A percentile compares a stretch with the other conserved stretches of the same genome.
phyloP scores from a whole-genome alignment of 2,888 invertebrate genomes.

The Nomada fabriciana region DNA sequence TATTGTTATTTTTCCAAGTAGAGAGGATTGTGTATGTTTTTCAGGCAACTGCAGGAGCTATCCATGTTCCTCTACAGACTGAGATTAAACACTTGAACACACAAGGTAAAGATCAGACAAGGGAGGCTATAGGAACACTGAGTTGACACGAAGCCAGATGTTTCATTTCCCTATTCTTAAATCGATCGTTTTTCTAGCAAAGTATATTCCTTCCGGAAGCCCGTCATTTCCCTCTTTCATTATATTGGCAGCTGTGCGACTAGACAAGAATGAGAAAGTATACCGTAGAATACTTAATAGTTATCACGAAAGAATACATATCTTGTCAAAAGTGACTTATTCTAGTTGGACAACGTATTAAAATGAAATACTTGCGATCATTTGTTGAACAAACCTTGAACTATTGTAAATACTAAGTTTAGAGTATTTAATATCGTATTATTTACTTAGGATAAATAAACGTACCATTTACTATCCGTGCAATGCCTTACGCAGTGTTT shows the following conservation, averaged over 20 bases:
- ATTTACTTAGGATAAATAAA: too few species aligned
- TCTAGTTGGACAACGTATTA: too few species aligned
- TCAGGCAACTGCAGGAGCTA: conserved; percentile 41
- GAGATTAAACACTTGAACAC: conserved; percentile 73
- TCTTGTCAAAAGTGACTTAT: too few species aligned
- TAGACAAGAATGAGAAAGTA: neutral
- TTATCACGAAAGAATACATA: too few species aligned
- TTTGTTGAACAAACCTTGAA: too few species aligned
- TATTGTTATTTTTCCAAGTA: conserved; percentile 63
- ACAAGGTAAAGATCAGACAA: conserved; percentile 56
- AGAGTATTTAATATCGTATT: too few species aligned
- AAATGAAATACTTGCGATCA: too few species aligned
- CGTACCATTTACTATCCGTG: too few species aligned
- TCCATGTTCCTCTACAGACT: conserved; percentile 43
- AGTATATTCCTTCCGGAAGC: neutral
- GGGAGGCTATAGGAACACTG: conserved; percentile 53
- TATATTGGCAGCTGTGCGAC: neutral
- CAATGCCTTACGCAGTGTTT: too few species aligned
- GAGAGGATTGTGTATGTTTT: conserved; percentile 64
- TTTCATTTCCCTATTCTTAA: conserved; percentile 41
- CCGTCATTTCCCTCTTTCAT: conserved; percentile 8
- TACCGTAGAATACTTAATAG: neutral
- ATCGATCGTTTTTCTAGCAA: neutral
- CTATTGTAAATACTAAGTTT: too few species aligned
- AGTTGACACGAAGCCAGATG: conserved; percentile 53